Percentiles rank a stretch among this genome's conserved stretches.
Conservation (phyloP, 2,113 vertebrate genomes). For the Cynoglossus semilaevis region DNA sequence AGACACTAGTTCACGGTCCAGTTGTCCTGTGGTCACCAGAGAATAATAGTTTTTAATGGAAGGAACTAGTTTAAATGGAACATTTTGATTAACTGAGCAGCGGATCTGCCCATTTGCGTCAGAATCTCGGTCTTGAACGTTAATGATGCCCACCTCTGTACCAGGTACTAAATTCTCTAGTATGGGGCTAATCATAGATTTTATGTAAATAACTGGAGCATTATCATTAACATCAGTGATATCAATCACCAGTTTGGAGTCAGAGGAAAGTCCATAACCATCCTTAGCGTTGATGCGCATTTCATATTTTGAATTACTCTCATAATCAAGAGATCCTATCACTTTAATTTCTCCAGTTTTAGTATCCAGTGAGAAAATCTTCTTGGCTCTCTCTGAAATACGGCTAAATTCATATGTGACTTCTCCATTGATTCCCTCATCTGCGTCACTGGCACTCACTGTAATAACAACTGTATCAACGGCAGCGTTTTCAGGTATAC, state of each 20-base stretch:
- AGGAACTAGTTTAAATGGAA: conserved; percentile 75
- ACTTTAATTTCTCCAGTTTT: conserved; percentile 48
- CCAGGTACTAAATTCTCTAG: conserved; percentile 66
- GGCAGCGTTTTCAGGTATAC: conserved; percentile 59
- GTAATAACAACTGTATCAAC: conserved; percentile 28
- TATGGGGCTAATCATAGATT: conserved; percentile 61
- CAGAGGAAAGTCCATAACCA: conserved; percentile 61
- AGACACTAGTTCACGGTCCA: no score
- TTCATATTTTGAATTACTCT: conserved; percentile 48
- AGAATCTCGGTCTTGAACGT: conserved; percentile 74
- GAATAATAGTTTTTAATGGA: conserved; percentile 72
- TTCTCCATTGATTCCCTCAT: conserved; percentile 59
- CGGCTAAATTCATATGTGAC: conserved; percentile 54
- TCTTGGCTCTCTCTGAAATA: conserved; percentile 27
- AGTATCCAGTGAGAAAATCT: conserved; percentile 28
- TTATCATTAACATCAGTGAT: conserved; percentile 80
- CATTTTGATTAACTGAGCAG: conserved; percentile 59
- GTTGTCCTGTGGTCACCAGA: conserved; percentile 55
- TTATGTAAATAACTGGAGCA: conserved; percentile 65
- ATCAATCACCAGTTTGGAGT: conserved; percentile 71
- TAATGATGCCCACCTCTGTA: conserved; percentile 77
- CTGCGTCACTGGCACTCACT: conserved; percentile 66
- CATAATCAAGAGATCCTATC: conserved; percentile 36
- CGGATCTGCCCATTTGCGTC: conserved; percentile 73
- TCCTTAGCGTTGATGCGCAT: conserved; percentile 71